Evolutionary conservation across 2,888 invertebrate species (phyloP).

Genomic region (Oscheius sp.): DNA sequence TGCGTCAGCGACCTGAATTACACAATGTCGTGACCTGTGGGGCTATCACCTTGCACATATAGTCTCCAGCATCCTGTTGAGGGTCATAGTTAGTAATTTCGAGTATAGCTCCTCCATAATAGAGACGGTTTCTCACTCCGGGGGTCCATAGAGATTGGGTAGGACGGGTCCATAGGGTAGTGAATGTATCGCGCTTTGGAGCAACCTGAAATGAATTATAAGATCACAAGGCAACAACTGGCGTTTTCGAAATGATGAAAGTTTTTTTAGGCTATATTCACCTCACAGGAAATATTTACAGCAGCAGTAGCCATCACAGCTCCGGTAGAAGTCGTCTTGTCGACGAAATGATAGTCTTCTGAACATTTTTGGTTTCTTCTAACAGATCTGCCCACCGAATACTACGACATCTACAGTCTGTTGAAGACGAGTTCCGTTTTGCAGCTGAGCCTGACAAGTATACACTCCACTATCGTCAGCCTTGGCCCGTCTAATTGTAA

Average conservation of each 20-base stretch:
- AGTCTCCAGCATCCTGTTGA: constrained; percentile 47
- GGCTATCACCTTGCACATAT: constrained; percentile 41
- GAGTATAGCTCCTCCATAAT: constrained; percentile 45
- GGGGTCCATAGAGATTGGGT: constrained; percentile 36
- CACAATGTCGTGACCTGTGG: neutral
- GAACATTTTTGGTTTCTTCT: neutral
- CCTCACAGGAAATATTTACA: constrained; percentile 52
- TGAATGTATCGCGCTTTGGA: constrained; percentile 39
- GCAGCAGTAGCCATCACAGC: constrained; percentile 43
- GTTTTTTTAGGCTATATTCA: neutral
- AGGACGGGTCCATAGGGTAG: constrained; percentile 47
- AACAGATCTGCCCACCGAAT: constrained; percentile 37
- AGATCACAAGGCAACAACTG: neutral
- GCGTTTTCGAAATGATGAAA: neutral
- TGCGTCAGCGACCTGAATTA: neutral
- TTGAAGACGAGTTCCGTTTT: constrained; percentile 32
- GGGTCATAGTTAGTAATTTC: constrained; percentile 50
- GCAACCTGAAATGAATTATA: constrained; percentile 13
- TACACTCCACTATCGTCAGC: constrained; percentile 53
- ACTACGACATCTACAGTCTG: constrained; percentile 49
- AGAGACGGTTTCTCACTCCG: constrained; percentile 28
- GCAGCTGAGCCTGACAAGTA: constrained; percentile 45
- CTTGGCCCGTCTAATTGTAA: constrained; percentile 43
- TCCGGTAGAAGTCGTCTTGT: constrained; percentile 43
- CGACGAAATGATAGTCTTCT: constrained; percentile 54